Base-by-base conservation (phyloP, 2,797 vertebrate species). In the Karalla daura region DNA sequence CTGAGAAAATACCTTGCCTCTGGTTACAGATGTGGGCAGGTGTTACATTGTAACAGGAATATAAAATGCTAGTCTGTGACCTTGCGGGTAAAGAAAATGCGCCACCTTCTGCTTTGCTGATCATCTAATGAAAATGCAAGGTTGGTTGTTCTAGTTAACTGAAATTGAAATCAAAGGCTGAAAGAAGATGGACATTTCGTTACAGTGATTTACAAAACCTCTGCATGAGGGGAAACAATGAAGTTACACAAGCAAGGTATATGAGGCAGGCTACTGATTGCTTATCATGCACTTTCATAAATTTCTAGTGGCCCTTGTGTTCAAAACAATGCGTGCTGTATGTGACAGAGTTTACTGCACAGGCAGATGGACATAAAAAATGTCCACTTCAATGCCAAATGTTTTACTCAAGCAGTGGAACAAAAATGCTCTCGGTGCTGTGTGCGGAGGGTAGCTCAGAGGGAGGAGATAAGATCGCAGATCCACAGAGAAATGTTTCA, bases 1-100 rank as follows among this genome's bases (percentile, higher is more conserved):
- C 49, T 40, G 51, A 59, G 28, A 47, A 56, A 35, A 47, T 28
- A 46, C 41, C n/a, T 32, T 39, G 15, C 47, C 12, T 50, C 30
- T 65, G 40, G 33, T 56, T 45, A 21, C 35, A 66, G 28, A 50
- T 9, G 7, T 30, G 20, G 8, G 39, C 8, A 12, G 36, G 17
- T 30, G 9, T 44, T 12, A 17, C 18, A 18, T 25, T 7, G 6
- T 1, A 25, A 18, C 9, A 2, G 10, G 35, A 8, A 27, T n/a
- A 46, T 0, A 40, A 53, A 41, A 12, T 9, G 18, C 32, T 15
- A n/a, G 14, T 21, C 9, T 54, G 56, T 46, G 58, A 74, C 32
- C 41, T 54, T 35, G 18, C 21, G 5, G 23, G 45, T 15, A 21
- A 9, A 23, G 12, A 25, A 36, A 47, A 47, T 17, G 3, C 11